Conservation (phyloP, 2,888 invertebrate species). For the Oxystoma pomonae region DNA sequence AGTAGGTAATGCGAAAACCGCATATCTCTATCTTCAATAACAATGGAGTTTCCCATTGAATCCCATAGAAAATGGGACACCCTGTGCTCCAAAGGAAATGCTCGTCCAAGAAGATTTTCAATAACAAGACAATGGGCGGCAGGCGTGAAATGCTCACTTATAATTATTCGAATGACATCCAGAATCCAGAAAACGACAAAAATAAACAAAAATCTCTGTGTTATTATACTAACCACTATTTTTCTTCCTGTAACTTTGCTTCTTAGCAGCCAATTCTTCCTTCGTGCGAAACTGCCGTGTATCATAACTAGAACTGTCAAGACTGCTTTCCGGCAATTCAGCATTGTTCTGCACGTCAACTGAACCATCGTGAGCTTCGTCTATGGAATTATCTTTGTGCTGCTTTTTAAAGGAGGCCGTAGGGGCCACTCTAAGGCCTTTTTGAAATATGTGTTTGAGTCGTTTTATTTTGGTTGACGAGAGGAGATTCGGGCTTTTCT, state of each 20-base stretch:
- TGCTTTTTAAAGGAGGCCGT: slow-evolving; percentile 23
- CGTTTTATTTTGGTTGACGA: slow-evolving; percentile 42
- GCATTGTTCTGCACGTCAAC: slow-evolving; percentile 13
- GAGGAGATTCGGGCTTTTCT: slow-evolving; percentile 33
- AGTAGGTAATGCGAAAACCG: too few relatives aligned
- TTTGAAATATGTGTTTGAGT: slow-evolving; percentile 54
- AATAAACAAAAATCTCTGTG: too few relatives aligned
- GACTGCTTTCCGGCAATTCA: slow-evolving; percentile 55
- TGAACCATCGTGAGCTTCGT: slow-evolving; percentile 5
- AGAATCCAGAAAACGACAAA: too few relatives aligned
- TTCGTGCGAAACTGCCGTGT: slow-evolving; percentile 59
- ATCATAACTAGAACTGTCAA: slow-evolving; percentile 60
- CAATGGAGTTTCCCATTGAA: too few relatives aligned
- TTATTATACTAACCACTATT: slow-evolving; percentile 10
- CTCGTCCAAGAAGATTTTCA: too few relatives aligned
- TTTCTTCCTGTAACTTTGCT: slow-evolving; percentile 39
- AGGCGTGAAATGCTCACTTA: too few relatives aligned
- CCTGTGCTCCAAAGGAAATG: too few relatives aligned
- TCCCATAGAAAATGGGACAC: too few relatives aligned
- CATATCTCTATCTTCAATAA: too few relatives aligned
- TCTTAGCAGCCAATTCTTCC: slow-evolving; percentile 44
- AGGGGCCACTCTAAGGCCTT: slow-evolving; percentile 49
- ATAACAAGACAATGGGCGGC: too few relatives aligned
- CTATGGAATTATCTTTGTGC: slow-evolving; percentile 16
- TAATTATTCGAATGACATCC: too few relatives aligned